These are phyloP conservation scores for Ectobius pallidus DNA, from an alignment of 2,888 invertebrate genomes.

Conservation along the genomic window DNA sequence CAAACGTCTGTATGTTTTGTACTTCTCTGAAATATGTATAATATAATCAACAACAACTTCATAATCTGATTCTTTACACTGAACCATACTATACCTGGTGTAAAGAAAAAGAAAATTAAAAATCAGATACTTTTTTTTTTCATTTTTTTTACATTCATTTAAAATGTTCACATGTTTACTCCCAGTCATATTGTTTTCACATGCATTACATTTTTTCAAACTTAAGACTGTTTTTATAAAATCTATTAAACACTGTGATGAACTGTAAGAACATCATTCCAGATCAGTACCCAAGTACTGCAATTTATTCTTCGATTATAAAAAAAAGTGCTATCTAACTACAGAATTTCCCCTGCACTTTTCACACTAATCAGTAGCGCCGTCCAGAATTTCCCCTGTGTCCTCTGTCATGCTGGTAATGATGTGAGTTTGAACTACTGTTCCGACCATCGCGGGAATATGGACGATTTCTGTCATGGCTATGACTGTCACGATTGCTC, in stretches of 20 bases:
- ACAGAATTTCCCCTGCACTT: no score
- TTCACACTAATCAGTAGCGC: not conserved
- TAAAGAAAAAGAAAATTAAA: no score
- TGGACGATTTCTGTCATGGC: constrained; percentile 23
- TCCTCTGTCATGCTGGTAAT: not conserved
- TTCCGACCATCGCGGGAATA: constrained; percentile 12
- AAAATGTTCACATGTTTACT: no score
- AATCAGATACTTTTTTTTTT: no score
- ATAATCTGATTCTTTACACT: not conserved
- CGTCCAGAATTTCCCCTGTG: not conserved
- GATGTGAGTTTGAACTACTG: not conserved
- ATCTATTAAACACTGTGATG: no score
- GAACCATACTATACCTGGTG: not conserved
- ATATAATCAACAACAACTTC: not conserved
- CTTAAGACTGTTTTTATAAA: no score
- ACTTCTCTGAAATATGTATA: not conserved
- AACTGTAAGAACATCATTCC: not conserved
- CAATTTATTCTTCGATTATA: not conserved
- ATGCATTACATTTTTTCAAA: no score
- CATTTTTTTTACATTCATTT: no score
- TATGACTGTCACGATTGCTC: not conserved
- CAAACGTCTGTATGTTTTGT: not conserved
- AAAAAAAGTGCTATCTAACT: no score
- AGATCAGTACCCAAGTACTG: constrained; percentile 11
- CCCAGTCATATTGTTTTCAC: no score